Evolutionary conservation across 2,113 vertebrate species (phyloP).

Genomic region (Psettodes erumei): DNA sequence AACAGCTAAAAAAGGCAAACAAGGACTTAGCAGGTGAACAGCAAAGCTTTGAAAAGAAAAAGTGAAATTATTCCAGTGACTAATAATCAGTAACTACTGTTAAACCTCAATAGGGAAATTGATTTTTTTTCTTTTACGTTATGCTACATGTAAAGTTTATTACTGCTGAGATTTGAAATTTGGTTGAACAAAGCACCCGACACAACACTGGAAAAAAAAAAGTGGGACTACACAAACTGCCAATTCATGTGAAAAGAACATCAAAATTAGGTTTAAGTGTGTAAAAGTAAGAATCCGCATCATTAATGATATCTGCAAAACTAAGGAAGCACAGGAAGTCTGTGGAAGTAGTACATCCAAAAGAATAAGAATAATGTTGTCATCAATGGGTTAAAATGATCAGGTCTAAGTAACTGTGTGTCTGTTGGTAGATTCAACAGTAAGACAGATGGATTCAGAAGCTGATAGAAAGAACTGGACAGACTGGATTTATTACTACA

Average conservation of each 20-base stretch:
- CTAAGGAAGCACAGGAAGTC: neutral
- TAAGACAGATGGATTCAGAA: slow-evolving; percentile 18
- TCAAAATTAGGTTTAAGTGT: neutral
- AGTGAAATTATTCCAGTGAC: too few species aligned
- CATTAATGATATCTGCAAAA: neutral
- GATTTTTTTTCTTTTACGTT: too few species aligned
- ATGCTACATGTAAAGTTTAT: neutral
- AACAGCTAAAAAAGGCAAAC: neutral
- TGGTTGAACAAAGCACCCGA: neutral
- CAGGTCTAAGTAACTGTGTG: neutral
- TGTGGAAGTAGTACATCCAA: neutral
- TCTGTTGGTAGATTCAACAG: slow-evolving; percentile 10
- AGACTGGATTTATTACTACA: slow-evolving; percentile 68
- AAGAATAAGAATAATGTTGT: neutral
- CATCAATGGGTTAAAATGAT: slow-evolving; percentile 3
- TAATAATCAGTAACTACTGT: neutral
- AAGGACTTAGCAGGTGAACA: neutral
- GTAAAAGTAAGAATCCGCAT: neutral
- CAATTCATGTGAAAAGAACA: neutral
- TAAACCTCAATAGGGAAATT: neutral
- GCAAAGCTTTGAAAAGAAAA: too few species aligned
- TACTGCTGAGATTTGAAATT: neutral
- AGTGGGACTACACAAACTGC: neutral
- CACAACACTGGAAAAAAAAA: neutral
- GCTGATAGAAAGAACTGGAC: slow-evolving; percentile 54